These are phyloP conservation scores for Coreius guichenoti DNA, from an alignment of 2,797 vertebrate genomes.

Conservation along the genomic window DNA sequence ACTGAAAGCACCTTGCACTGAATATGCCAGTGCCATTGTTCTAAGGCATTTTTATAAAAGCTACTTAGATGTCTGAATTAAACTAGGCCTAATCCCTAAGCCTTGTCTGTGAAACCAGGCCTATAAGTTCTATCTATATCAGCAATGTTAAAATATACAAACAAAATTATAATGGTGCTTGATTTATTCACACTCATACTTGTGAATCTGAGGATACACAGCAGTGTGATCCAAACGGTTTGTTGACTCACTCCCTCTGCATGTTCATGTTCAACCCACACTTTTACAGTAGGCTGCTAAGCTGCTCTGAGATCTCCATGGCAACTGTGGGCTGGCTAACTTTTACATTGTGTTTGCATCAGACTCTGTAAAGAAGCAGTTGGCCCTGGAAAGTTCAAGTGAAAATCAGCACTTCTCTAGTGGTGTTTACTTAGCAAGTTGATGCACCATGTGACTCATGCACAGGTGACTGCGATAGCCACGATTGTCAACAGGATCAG, in stretches of 20 bases:
- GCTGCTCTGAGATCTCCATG: slow-evolving; percentile 28
- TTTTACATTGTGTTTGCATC: slow-evolving; percentile 65
- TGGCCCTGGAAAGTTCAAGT: not conserved
- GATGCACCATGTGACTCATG: slow-evolving; percentile 17
- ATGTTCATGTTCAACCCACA: slow-evolving; percentile 42
- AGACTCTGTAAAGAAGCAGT: not conserved
- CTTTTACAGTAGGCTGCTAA: slow-evolving; percentile 21
- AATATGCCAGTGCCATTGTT: too few species aligned
- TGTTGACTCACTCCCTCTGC: slow-evolving; percentile 15
- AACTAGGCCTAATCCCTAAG: too few species aligned
- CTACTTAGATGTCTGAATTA: too few species aligned
- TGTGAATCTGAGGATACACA: not conserved
- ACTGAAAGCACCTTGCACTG: too few species aligned
- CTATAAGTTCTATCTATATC: not conserved
- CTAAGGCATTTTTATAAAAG: too few species aligned
- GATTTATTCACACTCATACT: not conserved
- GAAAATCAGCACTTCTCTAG: not conserved
- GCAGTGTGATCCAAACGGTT: slow-evolving; percentile 15
- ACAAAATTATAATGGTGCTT: not conserved
- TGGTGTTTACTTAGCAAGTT: slow-evolving; percentile 22
- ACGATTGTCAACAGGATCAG: slow-evolving; percentile 20
- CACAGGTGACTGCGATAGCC: slow-evolving; percentile 30
- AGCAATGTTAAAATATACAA: not conserved
- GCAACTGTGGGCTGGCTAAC: slow-evolving; percentile 34
- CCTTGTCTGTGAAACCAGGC: too few species aligned